phyloP scores from a whole-genome alignment of 2,888 invertebrate genomes.

The Harmothoe impar region DNA sequence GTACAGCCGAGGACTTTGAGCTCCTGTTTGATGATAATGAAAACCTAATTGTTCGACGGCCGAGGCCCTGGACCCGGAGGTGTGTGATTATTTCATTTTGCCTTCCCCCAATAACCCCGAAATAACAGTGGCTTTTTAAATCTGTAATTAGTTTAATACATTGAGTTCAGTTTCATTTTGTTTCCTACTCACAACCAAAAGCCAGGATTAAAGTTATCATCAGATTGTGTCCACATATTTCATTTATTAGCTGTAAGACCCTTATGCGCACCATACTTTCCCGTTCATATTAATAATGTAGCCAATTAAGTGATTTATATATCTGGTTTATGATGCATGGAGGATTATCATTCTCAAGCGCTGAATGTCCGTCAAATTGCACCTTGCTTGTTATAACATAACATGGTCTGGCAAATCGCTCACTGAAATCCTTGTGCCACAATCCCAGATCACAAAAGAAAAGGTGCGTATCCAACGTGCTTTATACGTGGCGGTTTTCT shows the following conservation, averaged over 20 bases:
- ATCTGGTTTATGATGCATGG: too few species aligned
- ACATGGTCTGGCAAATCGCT: neutral
- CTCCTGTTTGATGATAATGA: slow-evolving; percentile 77
- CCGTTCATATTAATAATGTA: too few species aligned
- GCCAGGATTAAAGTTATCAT: neutral
- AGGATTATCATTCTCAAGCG: neutral
- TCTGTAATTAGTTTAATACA: slow-evolving; percentile 13
- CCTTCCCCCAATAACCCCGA: neutral
- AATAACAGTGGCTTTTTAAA: slow-evolving; percentile 2
- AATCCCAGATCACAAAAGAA: neutral
- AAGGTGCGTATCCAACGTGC: slow-evolving; percentile 44
- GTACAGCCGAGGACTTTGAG: slow-evolving; percentile 80
- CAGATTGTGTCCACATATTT: slow-evolving; percentile 54
- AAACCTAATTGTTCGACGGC: slow-evolving; percentile 76
- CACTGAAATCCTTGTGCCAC: slow-evolving; percentile 32
- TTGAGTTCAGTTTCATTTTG: neutral
- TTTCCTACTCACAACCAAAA: slow-evolving; percentile 13
- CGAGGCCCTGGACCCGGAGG: slow-evolving; percentile 79
- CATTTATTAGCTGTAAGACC: neutral
- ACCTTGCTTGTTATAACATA: neutral
- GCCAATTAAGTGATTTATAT: too few species aligned
- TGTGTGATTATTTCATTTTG: slow-evolving; percentile 66
- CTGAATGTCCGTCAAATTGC: neutral
- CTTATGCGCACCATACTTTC: neutral
- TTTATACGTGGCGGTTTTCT: neutral